Evolutionary conservation across 2,113 vertebrate species (phyloP).

Genomic region (Tragelaphus buxtoni): DNA sequence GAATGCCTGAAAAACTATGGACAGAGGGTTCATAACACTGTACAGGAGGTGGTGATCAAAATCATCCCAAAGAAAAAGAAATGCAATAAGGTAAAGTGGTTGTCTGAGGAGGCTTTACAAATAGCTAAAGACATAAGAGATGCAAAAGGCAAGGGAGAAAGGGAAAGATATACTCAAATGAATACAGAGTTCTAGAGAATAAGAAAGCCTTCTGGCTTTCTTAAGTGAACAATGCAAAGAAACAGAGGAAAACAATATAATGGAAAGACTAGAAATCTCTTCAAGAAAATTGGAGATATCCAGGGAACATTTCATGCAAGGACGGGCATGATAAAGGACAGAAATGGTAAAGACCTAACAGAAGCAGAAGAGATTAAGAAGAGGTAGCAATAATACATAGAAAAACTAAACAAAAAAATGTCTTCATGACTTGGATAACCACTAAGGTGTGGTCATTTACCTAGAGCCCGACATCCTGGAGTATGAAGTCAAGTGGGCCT

Average conservation of each 20-base stretch:
- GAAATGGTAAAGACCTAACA: neutral
- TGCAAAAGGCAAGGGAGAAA: neutral
- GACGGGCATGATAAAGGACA: neutral
- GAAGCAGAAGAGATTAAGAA: neutral
- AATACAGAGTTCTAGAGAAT: neutral
- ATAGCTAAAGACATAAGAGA: neutral
- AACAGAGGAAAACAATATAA: neutral
- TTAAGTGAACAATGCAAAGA: neutral
- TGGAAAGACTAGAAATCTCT: neutral
- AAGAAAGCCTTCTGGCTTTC: neutral
- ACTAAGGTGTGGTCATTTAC: neutral
- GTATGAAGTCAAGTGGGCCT: neutral
- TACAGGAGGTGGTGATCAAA: neutral
- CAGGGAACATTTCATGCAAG: neutral
- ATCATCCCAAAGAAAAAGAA: neutral
- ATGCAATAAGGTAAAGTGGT: neutral
- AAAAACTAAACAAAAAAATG: neutral
- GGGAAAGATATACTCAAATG: neutral
- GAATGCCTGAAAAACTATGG: neutral
- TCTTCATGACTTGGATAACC: neutral
- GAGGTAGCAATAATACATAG: neutral
- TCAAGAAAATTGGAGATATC: neutral
- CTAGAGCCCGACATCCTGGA: neutral
- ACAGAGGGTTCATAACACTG: neutral
- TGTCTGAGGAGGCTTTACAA: neutral